These are phyloP conservation scores for Gulo gulo DNA, from an alignment of 2,113 vertebrate genomes.

Conservation along the genomic window DNA sequence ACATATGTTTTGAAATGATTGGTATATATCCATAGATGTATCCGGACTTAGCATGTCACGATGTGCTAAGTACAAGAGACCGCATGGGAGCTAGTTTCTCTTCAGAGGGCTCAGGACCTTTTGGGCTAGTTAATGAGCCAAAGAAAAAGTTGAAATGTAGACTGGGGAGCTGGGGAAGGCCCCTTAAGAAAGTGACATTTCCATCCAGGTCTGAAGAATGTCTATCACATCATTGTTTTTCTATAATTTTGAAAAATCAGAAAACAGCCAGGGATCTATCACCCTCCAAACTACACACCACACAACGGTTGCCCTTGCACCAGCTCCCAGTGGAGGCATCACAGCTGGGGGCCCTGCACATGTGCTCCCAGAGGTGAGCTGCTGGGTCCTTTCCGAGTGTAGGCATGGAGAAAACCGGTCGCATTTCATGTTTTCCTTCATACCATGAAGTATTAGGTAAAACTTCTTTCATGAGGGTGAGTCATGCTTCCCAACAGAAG, in stretches of 20 bases:
- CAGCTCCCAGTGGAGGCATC: no score
- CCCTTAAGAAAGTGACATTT: not conserved
- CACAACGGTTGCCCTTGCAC: accelerated
- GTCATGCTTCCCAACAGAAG: not conserved
- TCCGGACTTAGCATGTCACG: not conserved
- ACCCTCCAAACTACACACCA: accelerated
- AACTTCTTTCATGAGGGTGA: not conserved
- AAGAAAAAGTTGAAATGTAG: not conserved
- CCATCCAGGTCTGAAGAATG: not conserved
- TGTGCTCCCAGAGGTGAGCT: accelerated
- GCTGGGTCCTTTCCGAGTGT: no score
- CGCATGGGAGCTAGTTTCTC: not conserved
- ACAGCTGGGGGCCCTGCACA: no score
- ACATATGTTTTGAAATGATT: not conserved
- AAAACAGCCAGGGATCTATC: not conserved
- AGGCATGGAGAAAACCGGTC: not conserved
- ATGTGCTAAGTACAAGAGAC: not conserved
- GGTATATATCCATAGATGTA: not conserved
- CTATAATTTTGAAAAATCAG: not conserved
- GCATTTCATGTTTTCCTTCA: not conserved
- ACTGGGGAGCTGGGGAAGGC: not conserved
- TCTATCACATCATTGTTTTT: not conserved
- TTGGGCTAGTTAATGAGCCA: not conserved
- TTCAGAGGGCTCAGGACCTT: not conserved
- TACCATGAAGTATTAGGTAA: not conserved